Conservation (phyloP, 1,140 invertebrate species). For the Listronotus oregonensis region DNA sequence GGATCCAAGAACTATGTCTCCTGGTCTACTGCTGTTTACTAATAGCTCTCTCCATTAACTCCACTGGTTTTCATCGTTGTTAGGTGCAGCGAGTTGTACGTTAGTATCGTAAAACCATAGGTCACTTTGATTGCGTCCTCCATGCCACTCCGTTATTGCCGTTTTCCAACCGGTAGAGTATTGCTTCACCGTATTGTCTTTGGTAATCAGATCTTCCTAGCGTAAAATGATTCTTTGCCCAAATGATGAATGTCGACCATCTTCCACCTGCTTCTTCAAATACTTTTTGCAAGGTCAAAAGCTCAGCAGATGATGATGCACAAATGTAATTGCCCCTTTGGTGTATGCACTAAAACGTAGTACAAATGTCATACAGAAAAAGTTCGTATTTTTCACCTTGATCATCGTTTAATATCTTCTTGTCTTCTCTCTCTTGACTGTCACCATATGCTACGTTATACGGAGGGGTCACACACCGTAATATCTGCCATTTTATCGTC, state of each 20-base stretch:
- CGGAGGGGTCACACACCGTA: neutral
- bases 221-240: conserved; percentile 1
- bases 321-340: neutral
- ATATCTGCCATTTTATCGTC: neutral
- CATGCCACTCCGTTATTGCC: neutral
- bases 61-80: no score
- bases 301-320: neutral
- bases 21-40: no score
- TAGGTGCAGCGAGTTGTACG: neutral
- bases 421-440: neutral
- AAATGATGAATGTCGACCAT: neutral
- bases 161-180: neutral
- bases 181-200: conserved; percentile 1
- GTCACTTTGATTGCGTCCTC: neutral
- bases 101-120: neutral
- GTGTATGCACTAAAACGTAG: no score
- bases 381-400: no score
- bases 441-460: neutral
- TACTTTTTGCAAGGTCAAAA: neutral
- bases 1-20: no score
- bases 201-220: neutral
- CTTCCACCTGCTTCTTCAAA: neutral
- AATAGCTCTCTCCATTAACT: no score
- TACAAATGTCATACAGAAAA: no score
- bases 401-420: neutral